Conservation (phyloP, 1,140 invertebrate genomes). For the Copidosoma floridanum region DNA sequence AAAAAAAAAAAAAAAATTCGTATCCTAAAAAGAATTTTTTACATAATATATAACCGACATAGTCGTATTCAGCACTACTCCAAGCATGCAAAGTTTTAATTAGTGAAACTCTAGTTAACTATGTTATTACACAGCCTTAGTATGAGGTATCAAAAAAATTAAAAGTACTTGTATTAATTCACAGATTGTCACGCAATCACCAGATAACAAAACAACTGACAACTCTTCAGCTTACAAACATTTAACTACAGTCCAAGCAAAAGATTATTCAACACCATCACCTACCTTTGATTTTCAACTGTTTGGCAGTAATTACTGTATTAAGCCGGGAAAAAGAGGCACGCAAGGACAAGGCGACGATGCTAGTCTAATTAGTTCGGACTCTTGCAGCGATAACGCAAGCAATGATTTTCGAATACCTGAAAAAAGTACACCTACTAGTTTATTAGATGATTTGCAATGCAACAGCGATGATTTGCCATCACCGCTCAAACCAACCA, state of each 20-base stretch:
- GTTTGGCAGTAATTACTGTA: conserved; percentile 46
- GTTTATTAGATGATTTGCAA: conserved; percentile 57
- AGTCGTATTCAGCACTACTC: too few species aligned
- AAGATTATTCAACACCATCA: conserved; percentile 51
- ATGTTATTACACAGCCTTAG: neutral
- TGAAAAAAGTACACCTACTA: conserved; percentile 39
- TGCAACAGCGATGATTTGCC: conserved; percentile 61
- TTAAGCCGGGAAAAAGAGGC: conserved; percentile 44
- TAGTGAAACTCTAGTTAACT: neutral
- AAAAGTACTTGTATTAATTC: neutral
- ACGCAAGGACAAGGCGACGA: too few species aligned
- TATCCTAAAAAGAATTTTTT: too few species aligned
- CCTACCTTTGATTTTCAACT: conserved; percentile 53
- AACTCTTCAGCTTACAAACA: conserved; percentile 30
- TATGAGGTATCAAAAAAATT: neutral
- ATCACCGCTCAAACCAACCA: conserved; percentile 59
- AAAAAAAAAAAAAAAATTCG: too few species aligned
- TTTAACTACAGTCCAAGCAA: conserved; percentile 31
- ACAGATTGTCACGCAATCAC: conserved; percentile 38
- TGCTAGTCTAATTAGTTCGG: conserved; percentile 58
- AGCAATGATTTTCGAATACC: conserved; percentile 39
- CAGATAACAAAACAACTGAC: conserved; percentile 35
- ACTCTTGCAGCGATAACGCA: conserved; percentile 53
- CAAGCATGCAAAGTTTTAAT: too few species aligned
- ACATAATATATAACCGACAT: too few species aligned